Evolutionary conservation across 2,888 invertebrate species (phyloP), one percentile per base, ranked within the genome.

Genomic region (Stenichneumon culpator): DNA sequence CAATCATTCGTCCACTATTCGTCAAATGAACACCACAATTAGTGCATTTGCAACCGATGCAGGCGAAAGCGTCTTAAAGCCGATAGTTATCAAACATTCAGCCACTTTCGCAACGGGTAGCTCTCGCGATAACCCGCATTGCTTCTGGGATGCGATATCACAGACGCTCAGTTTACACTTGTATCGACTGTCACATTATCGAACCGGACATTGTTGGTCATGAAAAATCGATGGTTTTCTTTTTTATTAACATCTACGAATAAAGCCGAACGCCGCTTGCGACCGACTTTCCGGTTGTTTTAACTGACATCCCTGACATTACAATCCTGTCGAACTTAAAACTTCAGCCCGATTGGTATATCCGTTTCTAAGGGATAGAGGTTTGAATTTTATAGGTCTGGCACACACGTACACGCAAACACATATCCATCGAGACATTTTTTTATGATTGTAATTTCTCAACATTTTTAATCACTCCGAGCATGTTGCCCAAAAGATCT

Each of bases 101-200:
- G 57, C 57, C 54, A 73, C 72, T 57, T 60, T 22, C 72, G 72
- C 72, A 44, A 57, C 4, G 14, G 14, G 16, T 2, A 60, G 60
- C 68, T 68, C 5, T n/a, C 39, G 52, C 19, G 67, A 77, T 52
- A 77, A 65, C 72, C 67, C 67, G 77, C 67, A 77, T 67, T 77
- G 19, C 25, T 77, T 68, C 67, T 68, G 25, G 67, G n/a, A 54
- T 39, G 44, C 16, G 77, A 77, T 77, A 77, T 54, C 39, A 44
- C 54, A 39, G 5, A 39, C 52, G 25, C 7, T 9, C n/a, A 0
- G 3, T 60, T 60, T 0, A 11, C 60, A 6, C 32, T 60, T 16
- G 32, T 7, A 1, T 52, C 60, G 6, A 19, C 25, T 25, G 32
- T 70, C 1, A 14, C 16, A 60, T 16, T 4, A 28, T 28, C 32